phyloP scores from a whole-genome alignment of 2,797 vertebrate genomes.

The Cossypha heuglini region DNA sequence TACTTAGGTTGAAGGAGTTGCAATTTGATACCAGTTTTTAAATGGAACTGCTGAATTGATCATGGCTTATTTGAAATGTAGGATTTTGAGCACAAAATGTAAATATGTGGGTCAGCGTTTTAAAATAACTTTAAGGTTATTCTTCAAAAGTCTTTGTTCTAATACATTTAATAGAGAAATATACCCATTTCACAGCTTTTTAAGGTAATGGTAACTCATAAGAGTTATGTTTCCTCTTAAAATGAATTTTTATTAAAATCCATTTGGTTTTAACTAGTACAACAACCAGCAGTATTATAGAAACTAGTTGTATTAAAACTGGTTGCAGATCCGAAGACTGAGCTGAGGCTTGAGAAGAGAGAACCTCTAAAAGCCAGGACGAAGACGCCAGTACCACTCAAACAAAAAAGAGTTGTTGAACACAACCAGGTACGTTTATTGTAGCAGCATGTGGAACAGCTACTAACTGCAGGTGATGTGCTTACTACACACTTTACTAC shows the following conservation, averaged over 20 bases:
- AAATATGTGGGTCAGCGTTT: neutral
- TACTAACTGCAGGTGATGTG: neutral
- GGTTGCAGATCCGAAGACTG: slow-evolving; percentile 73
- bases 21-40: neutral
- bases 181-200: neutral
- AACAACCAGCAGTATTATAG: neutral
- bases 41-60: neutral
- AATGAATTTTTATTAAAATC: neutral
- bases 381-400: slow-evolving; percentile 80
- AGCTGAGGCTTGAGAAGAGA: slow-evolving; percentile 86
- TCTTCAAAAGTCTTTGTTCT: neutral
- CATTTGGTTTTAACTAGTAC: neutral
- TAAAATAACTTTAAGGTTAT: neutral
- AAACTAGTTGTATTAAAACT: neutral
- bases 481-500: neutral
- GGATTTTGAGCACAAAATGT: neutral
- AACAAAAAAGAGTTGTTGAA: slow-evolving; percentile 81
- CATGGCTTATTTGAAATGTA: neutral
- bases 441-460: neutral
- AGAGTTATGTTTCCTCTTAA: neutral
- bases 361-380: slow-evolving; percentile 83
- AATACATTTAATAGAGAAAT: neutral
- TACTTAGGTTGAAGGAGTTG: neutral
- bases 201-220: neutral
- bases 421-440: slow-evolving; percentile 79